A percentile compares a stretch with the other conserved stretches of the same genome.
phyloP scores from a whole-genome alignment of 2,797 vertebrate species.

The Euphonia xanthogaster region DNA sequence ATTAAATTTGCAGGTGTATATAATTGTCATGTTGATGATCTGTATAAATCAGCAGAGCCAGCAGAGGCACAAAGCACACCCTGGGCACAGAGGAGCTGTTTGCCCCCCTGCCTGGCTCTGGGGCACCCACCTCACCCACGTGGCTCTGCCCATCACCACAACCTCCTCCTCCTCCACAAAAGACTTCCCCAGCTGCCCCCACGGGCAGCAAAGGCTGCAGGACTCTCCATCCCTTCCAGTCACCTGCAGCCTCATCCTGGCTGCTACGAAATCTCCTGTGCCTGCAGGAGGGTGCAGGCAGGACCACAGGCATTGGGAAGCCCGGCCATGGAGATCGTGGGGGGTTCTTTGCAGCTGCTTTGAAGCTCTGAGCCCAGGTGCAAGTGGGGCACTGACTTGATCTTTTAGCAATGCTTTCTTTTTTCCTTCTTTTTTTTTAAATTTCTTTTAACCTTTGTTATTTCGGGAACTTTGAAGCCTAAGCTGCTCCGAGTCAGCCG shows the following conservation, averaged over 20 bases:
- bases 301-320: background rate
- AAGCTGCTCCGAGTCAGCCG: constrained; percentile 45
- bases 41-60: constrained; percentile 65
- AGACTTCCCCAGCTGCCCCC: background rate
- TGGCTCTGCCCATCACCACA: background rate
- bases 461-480: constrained; percentile 69
- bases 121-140: background rate
- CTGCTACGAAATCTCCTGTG: background rate
- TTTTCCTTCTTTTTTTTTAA: background rate
- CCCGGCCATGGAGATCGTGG: fast-evolving
- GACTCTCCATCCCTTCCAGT: background rate
- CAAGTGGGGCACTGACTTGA: constrained; percentile 4
- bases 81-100: background rate
- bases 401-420: background rate
- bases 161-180: background rate
- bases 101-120: background rate
- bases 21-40: constrained; percentile 75
- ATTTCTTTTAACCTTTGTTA: constrained; percentile 55
- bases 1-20: constrained; percentile 76
- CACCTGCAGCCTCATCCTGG: background rate
- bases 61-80: background rate
- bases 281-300: background rate
- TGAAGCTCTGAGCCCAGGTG: background rate
- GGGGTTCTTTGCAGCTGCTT: background rate
- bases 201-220: background rate